Percentiles rank a stretch among this genome's conserved stretches.
These are phyloP conservation scores for Pelecanoides urinatrix DNA, from an alignment of 2,113 vertebrate genomes.

Conservation along the genomic window DNA sequence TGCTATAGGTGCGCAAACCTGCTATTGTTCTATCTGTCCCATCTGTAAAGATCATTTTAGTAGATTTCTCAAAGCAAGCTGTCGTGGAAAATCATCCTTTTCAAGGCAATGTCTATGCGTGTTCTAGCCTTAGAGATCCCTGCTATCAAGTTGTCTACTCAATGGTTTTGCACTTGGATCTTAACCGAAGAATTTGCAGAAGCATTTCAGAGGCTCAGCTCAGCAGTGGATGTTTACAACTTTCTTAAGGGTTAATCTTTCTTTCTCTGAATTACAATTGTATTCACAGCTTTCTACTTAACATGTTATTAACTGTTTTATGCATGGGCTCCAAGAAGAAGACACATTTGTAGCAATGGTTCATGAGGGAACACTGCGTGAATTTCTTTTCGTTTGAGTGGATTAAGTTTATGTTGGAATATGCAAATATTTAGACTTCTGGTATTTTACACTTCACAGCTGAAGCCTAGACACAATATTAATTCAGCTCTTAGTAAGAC, in stretches of 20 bases:
- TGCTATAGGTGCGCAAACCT: background rate
- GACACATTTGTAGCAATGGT: background rate
- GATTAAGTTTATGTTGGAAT: background rate
- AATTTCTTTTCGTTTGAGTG: background rate
- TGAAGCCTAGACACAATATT: background rate
- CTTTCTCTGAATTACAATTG: background rate
- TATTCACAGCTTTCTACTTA: background rate
- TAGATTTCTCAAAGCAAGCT: background rate
- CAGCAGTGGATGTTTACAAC: background rate
- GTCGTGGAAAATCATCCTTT: fast-evolving
- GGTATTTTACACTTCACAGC: background rate
- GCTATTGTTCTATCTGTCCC: background rate
- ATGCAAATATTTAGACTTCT: background rate
- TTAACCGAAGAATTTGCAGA: background rate
- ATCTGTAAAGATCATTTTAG: background rate
- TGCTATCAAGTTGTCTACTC: background rate
- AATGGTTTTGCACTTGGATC: background rate
- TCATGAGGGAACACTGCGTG: background rate
- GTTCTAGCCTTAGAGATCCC: background rate
- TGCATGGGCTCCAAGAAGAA: background rate
- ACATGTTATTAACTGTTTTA: background rate
- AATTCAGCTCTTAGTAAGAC: background rate
- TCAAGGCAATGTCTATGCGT: background rate
- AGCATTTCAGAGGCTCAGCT: background rate
- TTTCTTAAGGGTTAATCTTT: background rate